Conservation (phyloP, 2,113 vertebrate genomes). For the Chionomys nivalis region DNA sequence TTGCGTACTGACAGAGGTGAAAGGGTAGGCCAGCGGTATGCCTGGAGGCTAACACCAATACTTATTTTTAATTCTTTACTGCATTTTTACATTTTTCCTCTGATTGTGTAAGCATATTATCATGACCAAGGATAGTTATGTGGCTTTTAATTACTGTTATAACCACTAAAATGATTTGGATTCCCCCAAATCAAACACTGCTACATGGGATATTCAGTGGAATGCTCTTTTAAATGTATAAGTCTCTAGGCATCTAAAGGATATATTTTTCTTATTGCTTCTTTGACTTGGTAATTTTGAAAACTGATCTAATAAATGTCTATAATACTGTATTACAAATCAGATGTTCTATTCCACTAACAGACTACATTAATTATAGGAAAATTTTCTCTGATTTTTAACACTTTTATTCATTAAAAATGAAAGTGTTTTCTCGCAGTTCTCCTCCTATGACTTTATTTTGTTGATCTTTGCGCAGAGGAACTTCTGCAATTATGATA, state of each 20-base stretch:
- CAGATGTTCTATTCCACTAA: background rate
- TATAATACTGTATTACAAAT: background rate
- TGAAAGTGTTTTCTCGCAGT: background rate
- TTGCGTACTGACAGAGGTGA: too few relatives aligned
- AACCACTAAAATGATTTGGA: background rate
- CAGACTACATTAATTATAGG: background rate
- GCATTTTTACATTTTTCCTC: background rate
- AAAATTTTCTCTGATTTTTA: background rate
- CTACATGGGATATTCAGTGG: background rate
- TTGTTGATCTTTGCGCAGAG: background rate
- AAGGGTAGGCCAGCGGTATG: too few relatives aligned
- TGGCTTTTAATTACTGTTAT: background rate
- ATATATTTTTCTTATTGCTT: background rate
- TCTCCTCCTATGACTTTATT: background rate
- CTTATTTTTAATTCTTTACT: background rate
- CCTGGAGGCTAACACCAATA: too few relatives aligned
- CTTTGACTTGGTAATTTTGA: background rate
- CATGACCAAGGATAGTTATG: background rate
- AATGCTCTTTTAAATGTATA: background rate
- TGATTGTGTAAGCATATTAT: background rate
- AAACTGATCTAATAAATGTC: background rate
- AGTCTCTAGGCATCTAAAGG: background rate
- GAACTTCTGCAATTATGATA: background rate
- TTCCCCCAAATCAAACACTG: background rate
- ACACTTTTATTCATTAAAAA: background rate